Evolutionary conservation across 2,888 invertebrate genomes (phyloP), one percentile per base, ranked within the genome.

Genomic region (Biston stratarius): DNA sequence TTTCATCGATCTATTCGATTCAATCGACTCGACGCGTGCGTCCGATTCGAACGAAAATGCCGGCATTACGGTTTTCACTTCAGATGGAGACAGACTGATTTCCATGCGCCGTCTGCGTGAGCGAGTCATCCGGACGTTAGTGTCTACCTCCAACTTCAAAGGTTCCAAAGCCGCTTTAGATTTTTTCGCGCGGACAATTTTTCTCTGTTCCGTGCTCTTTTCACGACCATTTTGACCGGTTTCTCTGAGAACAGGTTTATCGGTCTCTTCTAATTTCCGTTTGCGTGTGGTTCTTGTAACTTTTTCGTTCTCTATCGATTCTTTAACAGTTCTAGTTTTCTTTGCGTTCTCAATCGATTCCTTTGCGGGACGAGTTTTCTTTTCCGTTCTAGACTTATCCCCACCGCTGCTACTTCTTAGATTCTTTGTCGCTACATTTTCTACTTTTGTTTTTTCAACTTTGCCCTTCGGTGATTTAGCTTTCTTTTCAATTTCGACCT

Each of bases 231-330:
- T 93, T 59, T 94, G 93, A 0, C 90, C 91, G 57, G 92, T 93
- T 62, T 94, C 93, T n/a, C 93, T 80, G 0, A 94, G 72, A 0
- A 92, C 91, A 0, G 92, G 91, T 65, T 90, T 93, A 0, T 80
- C 77, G 0, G 79, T 77, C 36, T 92, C 92, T 10, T 91, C 91
- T 60, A 85, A 80, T 14, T 83, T 86, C 33, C 93, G 74, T 70
- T 94, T 94, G 0, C 93, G 77, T 0, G 91, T 92, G 5, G 74
- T 81, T 58, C 88, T 77, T 0, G 86, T 84, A 1, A 81, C 78
- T 0, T 90, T 92, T 24, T 92, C 91, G 55, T 94, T 94, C 67
- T 94, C 93, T 57, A 93, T 93, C 0, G 93, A 93, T 70, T 94
- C 93, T 67, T 93, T 93, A 2, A 89, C 88, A 1, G 82, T 79